These are phyloP conservation scores for Syndactyla subalaris DNA, from an alignment of 2,797 vertebrate species.

Conservation along the genomic window DNA sequence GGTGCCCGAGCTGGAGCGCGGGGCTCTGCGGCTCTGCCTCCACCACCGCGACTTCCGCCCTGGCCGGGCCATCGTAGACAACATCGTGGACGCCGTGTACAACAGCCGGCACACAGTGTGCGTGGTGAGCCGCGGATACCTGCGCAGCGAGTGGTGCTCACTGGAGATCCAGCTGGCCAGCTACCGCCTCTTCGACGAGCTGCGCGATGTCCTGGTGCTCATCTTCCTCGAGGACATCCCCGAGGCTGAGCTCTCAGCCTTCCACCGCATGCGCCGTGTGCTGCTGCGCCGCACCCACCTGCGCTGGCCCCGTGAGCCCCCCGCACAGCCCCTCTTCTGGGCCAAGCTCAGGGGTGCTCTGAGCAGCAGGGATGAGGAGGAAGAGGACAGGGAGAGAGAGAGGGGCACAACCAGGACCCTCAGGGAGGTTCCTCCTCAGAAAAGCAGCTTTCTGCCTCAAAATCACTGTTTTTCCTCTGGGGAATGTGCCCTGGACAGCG, in stretches of 20 bases:
- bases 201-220: background rate
- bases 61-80: background rate
- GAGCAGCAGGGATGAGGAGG: background rate
- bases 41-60: constrained; percentile 9
- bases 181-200: background rate
- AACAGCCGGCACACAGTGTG: background rate
- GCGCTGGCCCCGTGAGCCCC: background rate
- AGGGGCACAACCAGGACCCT: rapidly evolving
- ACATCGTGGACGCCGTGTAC: background rate
- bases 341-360: background rate
- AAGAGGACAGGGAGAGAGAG: background rate
- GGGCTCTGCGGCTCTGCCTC: background rate
- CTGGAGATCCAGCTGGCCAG: constrained; percentile 88
- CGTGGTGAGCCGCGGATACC: constrained; percentile 72
- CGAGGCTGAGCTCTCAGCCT: background rate
- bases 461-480: too few relatives aligned
- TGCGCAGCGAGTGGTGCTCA: constrained; percentile 89
- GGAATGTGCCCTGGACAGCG: background rate
- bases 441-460: background rate
- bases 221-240: background rate
- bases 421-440: background rate
- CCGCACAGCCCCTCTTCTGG: background rate
- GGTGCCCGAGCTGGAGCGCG: background rate
- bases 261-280: background rate
- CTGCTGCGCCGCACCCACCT: background rate